phyloP scores from a whole-genome alignment of 2,797 vertebrate genomes.

The Catamblyrhynchus diadema region DNA sequence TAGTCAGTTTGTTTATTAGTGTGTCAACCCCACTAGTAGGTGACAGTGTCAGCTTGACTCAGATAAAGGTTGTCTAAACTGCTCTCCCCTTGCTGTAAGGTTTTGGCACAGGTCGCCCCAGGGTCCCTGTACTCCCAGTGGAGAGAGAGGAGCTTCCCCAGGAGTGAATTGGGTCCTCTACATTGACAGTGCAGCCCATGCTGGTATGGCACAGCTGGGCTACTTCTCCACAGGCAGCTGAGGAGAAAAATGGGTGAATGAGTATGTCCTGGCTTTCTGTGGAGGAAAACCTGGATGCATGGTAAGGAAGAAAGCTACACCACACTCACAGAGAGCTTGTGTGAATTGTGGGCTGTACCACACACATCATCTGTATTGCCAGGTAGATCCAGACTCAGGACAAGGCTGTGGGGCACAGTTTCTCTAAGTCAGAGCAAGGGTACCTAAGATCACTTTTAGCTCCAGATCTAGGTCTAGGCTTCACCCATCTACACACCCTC shows the following conservation, averaged over 20 bases:
- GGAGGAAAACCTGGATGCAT: background rate
- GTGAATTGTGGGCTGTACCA: background rate
- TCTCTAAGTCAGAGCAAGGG: background rate
- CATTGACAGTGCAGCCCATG: accelerated
- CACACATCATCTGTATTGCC: background rate
- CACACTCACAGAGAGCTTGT: background rate
- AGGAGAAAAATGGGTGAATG: background rate
- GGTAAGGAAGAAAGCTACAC: background rate
- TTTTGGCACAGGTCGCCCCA: background rate
- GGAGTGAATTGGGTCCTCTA: background rate
- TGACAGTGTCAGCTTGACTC: background rate
- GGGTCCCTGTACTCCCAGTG: background rate
- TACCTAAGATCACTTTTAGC: background rate
- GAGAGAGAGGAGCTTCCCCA: background rate
- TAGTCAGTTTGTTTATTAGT: background rate
- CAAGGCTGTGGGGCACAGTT: background rate
- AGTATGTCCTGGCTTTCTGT: background rate
- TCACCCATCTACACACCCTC: background rate
- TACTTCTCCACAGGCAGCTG: background rate
- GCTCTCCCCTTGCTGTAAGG: background rate
- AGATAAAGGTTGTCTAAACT: background rate
- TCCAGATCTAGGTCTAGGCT: background rate
- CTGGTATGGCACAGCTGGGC: background rate
- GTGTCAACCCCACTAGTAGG: background rate
- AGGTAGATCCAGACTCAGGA: background rate